Evolutionary conservation across 2,888 invertebrate species (phyloP).

Genomic region (Willowsia nigromaculata): DNA sequence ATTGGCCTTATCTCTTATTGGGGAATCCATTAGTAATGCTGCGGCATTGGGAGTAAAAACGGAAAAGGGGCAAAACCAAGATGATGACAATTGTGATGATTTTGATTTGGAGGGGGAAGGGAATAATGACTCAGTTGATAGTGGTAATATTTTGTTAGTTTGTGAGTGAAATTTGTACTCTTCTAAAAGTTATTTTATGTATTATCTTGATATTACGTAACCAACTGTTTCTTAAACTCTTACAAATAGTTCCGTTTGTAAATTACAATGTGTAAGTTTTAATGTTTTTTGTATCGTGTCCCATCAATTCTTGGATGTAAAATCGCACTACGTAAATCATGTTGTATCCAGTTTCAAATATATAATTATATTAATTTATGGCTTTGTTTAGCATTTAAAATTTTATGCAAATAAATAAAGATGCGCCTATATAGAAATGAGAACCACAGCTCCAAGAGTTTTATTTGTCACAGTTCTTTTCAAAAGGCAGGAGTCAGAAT

Average conservation of each 20-base stretch:
- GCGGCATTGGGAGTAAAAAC: background rate
- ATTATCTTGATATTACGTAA: background rate
- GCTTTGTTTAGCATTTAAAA: background rate
- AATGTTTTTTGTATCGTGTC: too few relatives aligned
- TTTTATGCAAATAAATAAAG: conserved; percentile 4
- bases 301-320: too few relatives aligned
- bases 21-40: background rate
- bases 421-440: background rate
- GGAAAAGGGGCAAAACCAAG: background rate
- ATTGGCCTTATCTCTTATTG: conserved; percentile 32
- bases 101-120: conserved; percentile 34
- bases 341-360: background rate
- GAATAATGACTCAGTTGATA: conserved; percentile 21
- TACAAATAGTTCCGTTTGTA: too few relatives aligned
- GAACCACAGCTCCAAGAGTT: background rate
- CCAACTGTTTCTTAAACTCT: too few relatives aligned
- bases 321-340: background rate
- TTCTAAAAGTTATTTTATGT: background rate
- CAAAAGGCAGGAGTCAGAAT: background rate
- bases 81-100: conserved; percentile 50
- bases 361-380: background rate
- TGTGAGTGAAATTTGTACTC: conserved; percentile 35
- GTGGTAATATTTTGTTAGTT: conserved; percentile 37
- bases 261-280: too few relatives aligned
- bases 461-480: background rate